These are phyloP conservation scores for Atherinomorus stipes DNA, from an alignment of 2,113 vertebrate species.

Conservation along the genomic window DNA sequence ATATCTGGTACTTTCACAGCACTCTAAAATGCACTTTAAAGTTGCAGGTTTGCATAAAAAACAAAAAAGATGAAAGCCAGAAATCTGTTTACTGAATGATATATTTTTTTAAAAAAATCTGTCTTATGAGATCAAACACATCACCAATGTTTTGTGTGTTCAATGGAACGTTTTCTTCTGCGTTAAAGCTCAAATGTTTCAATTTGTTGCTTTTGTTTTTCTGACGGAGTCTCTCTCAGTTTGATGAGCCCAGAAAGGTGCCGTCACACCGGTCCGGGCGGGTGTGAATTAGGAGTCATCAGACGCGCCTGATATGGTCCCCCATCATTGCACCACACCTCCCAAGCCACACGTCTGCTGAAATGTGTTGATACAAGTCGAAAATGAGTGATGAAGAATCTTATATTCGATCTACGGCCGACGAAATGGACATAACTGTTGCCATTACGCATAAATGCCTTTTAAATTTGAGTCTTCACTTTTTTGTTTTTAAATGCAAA, in stretches of 20 bases:
- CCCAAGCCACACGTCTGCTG: not conserved
- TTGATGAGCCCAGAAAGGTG: slow-evolving; percentile 2
- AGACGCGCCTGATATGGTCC: slow-evolving; percentile 48
- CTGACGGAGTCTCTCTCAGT: not conserved
- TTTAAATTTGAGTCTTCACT: not conserved
- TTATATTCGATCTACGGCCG: not conserved
- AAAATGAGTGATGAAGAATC: not conserved
- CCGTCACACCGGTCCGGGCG: slow-evolving; percentile 57
- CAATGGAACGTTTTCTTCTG: not conserved
- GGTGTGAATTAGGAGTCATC: slow-evolving; percentile 71
- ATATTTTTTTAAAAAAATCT: no score
- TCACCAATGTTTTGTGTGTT: not conserved
- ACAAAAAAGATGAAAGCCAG: not conserved
- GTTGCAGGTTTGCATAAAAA: no score
- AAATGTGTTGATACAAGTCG: not conserved
- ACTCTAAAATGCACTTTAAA: no score
- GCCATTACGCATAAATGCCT: not conserved
- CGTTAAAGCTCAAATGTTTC: not conserved
- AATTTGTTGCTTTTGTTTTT: not conserved
- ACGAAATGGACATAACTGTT: not conserved
- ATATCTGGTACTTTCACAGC: no score
- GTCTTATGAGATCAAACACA: not conserved
- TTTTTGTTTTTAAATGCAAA: not conserved
- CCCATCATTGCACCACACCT: slow-evolving; percentile 42
- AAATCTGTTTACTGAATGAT: no score